phyloP scores from a whole-genome alignment of 2,797 vertebrate species.

The Coracias cyanogaster region DNA sequence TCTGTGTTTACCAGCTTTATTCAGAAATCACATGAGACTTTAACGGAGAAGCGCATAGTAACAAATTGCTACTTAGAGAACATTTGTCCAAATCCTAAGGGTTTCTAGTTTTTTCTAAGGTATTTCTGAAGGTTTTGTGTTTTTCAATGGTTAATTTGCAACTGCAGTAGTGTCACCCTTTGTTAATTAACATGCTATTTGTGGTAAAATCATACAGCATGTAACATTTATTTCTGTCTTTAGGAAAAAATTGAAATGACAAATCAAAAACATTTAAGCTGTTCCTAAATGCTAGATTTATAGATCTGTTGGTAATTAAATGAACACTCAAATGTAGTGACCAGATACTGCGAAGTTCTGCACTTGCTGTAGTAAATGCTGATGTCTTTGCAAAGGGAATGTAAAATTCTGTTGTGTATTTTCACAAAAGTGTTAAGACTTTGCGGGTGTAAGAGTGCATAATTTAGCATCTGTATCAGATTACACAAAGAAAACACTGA shows the following conservation, averaged over 20 bases:
- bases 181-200: neutral
- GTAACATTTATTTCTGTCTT: neutral
- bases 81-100: rapidly evolving
- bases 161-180: neutral
- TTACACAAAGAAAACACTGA: neutral
- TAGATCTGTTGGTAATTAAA: neutral
- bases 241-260: neutral
- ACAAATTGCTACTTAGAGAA: neutral
- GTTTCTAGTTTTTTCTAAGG: neutral
- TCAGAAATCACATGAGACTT: neutral
- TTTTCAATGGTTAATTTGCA: neutral
- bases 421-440: neutral
- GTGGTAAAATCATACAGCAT: neutral
- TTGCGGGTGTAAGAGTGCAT: rapidly evolving
- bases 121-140: neutral
- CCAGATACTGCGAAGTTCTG: neutral
- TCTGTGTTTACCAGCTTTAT: neutral
- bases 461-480: neutral
- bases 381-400: neutral
- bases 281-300: neutral
- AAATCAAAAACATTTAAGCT: neutral
- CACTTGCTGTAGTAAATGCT: neutral
- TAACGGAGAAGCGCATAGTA: neutral
- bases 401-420: neutral
- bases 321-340: neutral